Percentiles rank a stretch among this genome's conserved stretches.
Conservation (phyloP, 2,113 vertebrate genomes). For the Orthonyx spaldingii region DNA sequence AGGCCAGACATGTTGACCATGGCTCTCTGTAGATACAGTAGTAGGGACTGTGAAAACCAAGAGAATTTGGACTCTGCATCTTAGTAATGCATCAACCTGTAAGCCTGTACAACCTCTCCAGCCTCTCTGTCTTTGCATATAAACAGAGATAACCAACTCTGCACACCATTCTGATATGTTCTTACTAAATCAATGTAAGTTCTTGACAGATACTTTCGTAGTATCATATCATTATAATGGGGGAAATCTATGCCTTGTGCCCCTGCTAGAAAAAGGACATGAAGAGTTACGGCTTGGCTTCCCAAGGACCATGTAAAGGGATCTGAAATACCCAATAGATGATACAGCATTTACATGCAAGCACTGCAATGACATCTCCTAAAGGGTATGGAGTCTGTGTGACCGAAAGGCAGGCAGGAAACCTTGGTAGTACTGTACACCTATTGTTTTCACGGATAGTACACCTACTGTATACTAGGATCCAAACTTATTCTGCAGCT, state of each 20-base stretch:
- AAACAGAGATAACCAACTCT: not conserved
- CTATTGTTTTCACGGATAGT: constrained; percentile 33
- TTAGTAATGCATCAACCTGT: not conserved
- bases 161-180: not conserved
- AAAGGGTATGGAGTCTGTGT: not conserved
- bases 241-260: not conserved
- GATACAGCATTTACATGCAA: not conserved
- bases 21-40: not conserved
- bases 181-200: not conserved
- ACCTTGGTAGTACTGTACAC: constrained; percentile 19
- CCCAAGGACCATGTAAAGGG: not conserved
- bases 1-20: rapidly evolving
- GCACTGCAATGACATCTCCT: not conserved
- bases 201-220: not conserved
- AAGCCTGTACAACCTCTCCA: not conserved
- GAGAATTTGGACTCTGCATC: not conserved
- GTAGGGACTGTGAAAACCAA: not conserved
- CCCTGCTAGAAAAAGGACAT: not conserved
- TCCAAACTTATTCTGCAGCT: constrained; percentile 49
- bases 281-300: not conserved
- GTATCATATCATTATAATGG: not conserved
- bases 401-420: not conserved
- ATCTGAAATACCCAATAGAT: not conserved
- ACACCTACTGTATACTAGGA: constrained; percentile 3
- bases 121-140: not conserved